A percentile compares a stretch with the other conserved stretches of the same genome.
Evolutionary conservation across 53 echinoderm and acorn worm species (phyloP).

Genomic region (Luidia sarsii): DNA sequence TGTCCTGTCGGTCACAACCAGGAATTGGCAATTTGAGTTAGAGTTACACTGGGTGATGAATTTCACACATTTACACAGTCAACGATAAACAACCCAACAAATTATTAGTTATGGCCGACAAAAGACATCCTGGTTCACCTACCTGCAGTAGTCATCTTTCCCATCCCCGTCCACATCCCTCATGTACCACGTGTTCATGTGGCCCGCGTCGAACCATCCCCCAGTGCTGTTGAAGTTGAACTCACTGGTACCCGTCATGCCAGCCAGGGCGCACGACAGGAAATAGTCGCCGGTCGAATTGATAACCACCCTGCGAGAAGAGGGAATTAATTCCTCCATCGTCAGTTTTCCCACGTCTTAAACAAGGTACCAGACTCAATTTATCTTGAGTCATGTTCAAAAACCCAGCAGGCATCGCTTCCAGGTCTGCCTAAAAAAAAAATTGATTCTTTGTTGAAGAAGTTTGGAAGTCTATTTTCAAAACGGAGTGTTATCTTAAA

Average conservation of each 20-base stretch:
- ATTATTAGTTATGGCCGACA: neutral
- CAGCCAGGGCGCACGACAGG: conserved; percentile 48
- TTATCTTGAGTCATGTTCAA: no score
- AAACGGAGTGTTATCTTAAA: no score
- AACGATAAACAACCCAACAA: neutral
- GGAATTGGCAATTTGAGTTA: neutral
- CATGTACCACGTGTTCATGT: conserved; percentile 86
- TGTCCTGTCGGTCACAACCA: no score
- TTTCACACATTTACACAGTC: neutral
- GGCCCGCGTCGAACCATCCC: conserved; percentile 77
- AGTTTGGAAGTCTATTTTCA: no score
- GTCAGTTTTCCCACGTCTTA: no score
- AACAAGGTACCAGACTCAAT: no score
- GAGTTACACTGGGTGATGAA: neutral
- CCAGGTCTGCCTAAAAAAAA: no score
- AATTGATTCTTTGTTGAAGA: no score
- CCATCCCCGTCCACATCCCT: conserved; percentile 83
- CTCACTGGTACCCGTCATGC: conserved; percentile 24
- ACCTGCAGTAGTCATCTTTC: conserved; percentile 94
- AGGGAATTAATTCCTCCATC: no score
- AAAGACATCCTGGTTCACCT: neutral
- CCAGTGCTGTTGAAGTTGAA: conserved; percentile 70
- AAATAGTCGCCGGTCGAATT: neutral
- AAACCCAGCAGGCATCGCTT: no score
- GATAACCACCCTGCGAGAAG: conserved; percentile 14